These are phyloP conservation scores for Rhadina sibilatrix DNA, from an alignment of 2,113 vertebrate genomes.

Conservation along the genomic window DNA sequence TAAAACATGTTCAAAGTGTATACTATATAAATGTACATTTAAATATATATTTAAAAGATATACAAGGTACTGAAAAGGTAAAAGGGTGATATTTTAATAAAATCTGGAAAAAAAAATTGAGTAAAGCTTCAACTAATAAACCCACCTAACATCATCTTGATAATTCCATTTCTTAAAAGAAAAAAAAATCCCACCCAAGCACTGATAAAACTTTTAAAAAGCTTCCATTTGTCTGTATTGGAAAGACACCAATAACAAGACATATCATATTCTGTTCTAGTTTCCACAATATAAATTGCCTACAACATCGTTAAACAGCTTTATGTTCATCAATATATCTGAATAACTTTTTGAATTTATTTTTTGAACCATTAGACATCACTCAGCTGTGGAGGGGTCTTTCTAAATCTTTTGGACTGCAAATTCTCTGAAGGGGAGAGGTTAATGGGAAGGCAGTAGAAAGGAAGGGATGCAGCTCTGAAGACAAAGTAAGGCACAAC, in stretches of 20 bases:
- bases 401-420: not conserved
- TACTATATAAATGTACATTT: not conserved
- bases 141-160: not conserved
- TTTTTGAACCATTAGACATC: not conserved
- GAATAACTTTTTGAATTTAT: not conserved
- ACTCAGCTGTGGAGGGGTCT: not conserved
- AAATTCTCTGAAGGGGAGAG: not conserved
- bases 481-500: not conserved
- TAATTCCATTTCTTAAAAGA: not conserved
- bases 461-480: not conserved
- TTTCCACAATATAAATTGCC: not conserved
- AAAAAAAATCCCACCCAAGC: not conserved
- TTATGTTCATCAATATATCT: not conserved
- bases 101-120: not conserved
- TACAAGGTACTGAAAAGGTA: not conserved
- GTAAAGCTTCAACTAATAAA: not conserved
- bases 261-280: not conserved
- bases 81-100: not conserved
- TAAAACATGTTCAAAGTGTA: rapidly evolving
- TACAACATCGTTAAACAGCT: not conserved
- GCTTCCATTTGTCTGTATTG: not conserved
- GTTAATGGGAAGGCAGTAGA: not conserved
- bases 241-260: not conserved
- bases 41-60: not conserved
- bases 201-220: not conserved